Evolutionary conservation across 2,113 vertebrate genomes (phyloP).

Genomic region (Myotis yumanensis): DNA sequence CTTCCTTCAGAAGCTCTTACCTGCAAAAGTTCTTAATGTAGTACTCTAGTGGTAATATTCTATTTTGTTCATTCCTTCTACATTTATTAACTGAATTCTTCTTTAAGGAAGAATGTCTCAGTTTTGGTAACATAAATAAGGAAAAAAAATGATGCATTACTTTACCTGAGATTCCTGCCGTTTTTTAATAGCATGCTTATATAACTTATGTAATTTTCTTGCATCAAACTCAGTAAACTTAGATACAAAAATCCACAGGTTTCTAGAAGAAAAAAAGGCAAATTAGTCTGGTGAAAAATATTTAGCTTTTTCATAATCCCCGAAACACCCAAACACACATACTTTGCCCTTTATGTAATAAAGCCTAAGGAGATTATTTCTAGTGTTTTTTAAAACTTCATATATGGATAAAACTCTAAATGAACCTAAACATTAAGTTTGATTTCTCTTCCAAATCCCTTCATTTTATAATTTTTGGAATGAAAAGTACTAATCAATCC

Average conservation of each 20-base stretch:
- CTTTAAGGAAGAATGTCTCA: neutral
- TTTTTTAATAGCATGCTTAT: constrained; percentile 99
- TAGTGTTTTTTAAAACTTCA: constrained; percentile 20
- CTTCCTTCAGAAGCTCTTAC: neutral
- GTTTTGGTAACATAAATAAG: constrained; percentile 12
- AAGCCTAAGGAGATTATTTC: constrained; percentile 27
- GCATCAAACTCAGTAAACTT: constrained; percentile 99
- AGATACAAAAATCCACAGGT: constrained; percentile 99
- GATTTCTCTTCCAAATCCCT: constrained; percentile 9
- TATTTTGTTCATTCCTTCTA: neutral
- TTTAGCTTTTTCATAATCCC: neutral
- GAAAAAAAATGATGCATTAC: constrained; percentile 44
- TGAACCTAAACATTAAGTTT: neutral
- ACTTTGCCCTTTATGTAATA: neutral
- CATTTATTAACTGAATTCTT: neutral
- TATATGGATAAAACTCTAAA: neutral
- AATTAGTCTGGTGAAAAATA: constrained; percentile 22
- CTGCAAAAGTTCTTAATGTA: neutral
- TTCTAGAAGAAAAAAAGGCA: constrained; percentile 83
- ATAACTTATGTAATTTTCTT: constrained; percentile 97
- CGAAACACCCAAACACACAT: neutral
- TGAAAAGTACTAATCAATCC: constrained; percentile 29
- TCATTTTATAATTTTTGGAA: constrained; percentile 8
- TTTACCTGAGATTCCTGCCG: constrained; percentile 96
- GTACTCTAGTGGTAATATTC: neutral